These are phyloP conservation scores for Catagonus wagneri DNA, from an alignment of 2,113 vertebrate genomes.

Conservation along the genomic window DNA sequence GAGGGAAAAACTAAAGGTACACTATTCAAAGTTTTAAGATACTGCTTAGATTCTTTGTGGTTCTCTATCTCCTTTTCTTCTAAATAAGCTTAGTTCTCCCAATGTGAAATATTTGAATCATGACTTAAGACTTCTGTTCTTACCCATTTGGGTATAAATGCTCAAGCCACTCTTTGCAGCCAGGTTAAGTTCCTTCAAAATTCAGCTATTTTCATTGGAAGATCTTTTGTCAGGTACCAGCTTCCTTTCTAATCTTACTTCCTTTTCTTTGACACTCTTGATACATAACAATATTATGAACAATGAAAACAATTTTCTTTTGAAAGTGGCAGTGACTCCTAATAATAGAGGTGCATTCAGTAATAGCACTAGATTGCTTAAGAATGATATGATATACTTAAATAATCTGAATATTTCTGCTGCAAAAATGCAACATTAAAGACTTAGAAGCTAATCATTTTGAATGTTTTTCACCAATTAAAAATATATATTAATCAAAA, in stretches of 20 bases:
- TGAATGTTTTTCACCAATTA: constrained; percentile 17
- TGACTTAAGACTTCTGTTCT: not conserved
- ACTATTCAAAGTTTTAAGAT: not conserved
- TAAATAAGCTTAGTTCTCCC: not conserved
- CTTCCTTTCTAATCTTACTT: not conserved
- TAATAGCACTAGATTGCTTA: not conserved
- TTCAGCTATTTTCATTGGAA: not conserved
- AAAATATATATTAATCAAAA: not conserved
- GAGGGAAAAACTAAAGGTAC: not conserved
- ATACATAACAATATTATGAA: not conserved
- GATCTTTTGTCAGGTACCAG: not conserved
- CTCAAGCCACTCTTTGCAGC: not conserved
- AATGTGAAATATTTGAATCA: not conserved
- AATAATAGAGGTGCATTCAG: not conserved
- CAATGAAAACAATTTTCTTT: not conserved
- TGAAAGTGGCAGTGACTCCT: not conserved
- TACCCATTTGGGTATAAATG: not conserved
- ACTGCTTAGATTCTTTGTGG: not conserved
- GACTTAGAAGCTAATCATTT: not conserved
- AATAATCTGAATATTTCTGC: not conserved
- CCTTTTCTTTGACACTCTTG: not conserved
- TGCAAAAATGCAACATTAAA: not conserved
- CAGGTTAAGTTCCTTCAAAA: not conserved
- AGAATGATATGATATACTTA: not conserved
- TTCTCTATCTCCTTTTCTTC: not conserved